A percentile compares a stretch with the other conserved stretches of the same genome.
These are phyloP conservation scores for Bathybates hornii DNA, from an alignment of 2,113 vertebrate genomes.

Conservation along the genomic window DNA sequence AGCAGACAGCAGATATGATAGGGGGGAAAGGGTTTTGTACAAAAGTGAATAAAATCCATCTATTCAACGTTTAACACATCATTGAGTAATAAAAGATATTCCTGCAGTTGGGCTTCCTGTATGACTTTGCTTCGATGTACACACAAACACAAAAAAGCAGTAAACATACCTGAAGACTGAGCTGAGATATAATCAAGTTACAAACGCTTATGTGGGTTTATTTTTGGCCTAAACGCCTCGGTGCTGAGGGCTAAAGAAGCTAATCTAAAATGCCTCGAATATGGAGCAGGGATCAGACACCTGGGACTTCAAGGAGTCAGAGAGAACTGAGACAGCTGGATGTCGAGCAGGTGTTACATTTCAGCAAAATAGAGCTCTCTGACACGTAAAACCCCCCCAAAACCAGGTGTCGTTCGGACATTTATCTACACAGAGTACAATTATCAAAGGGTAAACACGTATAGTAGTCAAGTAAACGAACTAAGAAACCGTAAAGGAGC, in stretches of 20 bases:
- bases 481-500: neutral
- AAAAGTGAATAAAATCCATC: neutral
- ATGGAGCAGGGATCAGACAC: constrained; percentile 10
- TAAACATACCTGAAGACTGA: neutral
- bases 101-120: neutral
- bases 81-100: neutral
- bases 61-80: neutral
- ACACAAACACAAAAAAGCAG: neutral
- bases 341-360: constrained; percentile 25
- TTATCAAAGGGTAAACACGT: too few relatives aligned
- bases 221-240: neutral
- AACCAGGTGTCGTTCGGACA: too few relatives aligned
- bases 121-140: neutral
- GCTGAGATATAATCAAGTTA: neutral
- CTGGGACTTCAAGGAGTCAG: neutral
- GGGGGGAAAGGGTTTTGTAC: neutral
- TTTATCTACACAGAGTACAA: neutral
- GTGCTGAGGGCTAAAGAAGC: neutral
- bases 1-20: neutral
- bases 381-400: neutral
- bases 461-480: neutral
- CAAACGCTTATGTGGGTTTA: neutral
- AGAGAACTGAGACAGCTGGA: constrained; percentile 24
- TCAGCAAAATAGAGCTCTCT: neutral
- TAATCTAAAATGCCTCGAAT: neutral